Percentiles rank a stretch among this genome's conserved stretches.
Conservation (phyloP, 2,888 invertebrate genomes). For the Stenchaetothrips biformis region DNA sequence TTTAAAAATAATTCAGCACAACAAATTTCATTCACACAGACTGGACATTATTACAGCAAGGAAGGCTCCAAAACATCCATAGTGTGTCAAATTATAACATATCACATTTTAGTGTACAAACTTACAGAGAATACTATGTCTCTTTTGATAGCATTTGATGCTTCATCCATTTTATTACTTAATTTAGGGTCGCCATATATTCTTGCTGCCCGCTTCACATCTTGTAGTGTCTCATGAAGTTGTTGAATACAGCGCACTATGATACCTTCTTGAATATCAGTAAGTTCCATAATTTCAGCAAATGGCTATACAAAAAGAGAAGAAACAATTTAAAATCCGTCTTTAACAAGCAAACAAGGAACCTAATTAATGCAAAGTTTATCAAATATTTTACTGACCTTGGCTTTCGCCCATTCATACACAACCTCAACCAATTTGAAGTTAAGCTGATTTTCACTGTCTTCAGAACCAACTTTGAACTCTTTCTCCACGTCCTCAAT, state of each 20-base stretch:
- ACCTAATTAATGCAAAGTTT: background rate
- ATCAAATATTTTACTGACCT: constrained; percentile 50
- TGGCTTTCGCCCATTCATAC: constrained; percentile 91
- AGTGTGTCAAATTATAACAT: background rate
- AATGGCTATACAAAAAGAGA: constrained; percentile 62
- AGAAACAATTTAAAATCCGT: constrained; percentile 25
- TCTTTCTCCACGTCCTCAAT: constrained; percentile 63
- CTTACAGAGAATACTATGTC: constrained; percentile 98
- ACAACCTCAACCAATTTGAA: constrained; percentile 92
- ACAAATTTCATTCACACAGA: too few species aligned
- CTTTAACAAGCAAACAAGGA: background rate
- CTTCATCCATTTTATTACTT: constrained; percentile 91
- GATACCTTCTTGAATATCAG: constrained; percentile 93
- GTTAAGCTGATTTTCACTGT: constrained; percentile 61
- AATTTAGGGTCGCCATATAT: constrained; percentile 90
- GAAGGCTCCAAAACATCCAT: too few species aligned
- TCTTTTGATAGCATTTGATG: constrained; percentile 84
- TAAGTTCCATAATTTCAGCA: constrained; percentile 84
- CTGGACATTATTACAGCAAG: too few species aligned
- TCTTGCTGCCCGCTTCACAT: constrained; percentile 88
- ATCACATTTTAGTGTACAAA: constrained; percentile 67
- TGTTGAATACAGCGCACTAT: constrained; percentile 97
- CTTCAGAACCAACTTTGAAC: constrained; percentile 52
- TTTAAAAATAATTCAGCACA: too few species aligned
- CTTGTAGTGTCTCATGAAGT: constrained; percentile 82